These are phyloP conservation scores for Macquaria australasica DNA, from an alignment of 2,113 vertebrate species.

Conservation along the genomic window DNA sequence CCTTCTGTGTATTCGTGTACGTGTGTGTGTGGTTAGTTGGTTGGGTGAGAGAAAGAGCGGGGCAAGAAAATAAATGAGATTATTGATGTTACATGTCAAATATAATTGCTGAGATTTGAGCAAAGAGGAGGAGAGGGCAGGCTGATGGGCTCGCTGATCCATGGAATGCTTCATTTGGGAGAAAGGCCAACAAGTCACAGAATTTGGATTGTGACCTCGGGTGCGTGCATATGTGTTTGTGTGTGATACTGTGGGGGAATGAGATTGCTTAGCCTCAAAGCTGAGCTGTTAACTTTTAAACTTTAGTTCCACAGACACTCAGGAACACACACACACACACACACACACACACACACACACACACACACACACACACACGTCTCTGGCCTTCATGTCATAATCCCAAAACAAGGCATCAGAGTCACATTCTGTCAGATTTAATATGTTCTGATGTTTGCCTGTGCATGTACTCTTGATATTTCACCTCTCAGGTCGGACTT, in stretches of 20 bases:
- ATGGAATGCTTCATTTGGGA: constrained; percentile 72
- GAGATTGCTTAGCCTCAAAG: constrained; percentile 40
- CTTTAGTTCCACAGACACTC: constrained; percentile 1
- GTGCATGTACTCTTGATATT: constrained; percentile 16
- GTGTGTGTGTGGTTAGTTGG: constrained; percentile 20
- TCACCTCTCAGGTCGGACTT: constrained; percentile 35
- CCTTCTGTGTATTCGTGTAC: constrained; percentile 40
- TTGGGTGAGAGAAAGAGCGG: constrained; percentile 39
- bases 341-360: constrained; percentile 19
- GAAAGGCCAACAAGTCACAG: constrained; percentile 67
- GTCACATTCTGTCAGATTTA: constrained; percentile 46
- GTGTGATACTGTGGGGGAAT: constrained; percentile 24
- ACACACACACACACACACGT: constrained; percentile 27
- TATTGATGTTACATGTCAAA: constrained; percentile 91
- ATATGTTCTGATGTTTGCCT: constrained; percentile 50
- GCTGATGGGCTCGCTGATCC: constrained; percentile 83
- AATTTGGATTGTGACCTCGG: constrained; percentile 70
- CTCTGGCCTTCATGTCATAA: constrained; percentile 18
- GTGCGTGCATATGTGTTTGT: constrained; percentile 40
- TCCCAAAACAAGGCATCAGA: constrained; percentile 43
- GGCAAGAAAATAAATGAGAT: constrained; percentile 83
- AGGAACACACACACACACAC: constrained; percentile 13
- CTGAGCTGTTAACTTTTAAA: constrained; percentile 56
- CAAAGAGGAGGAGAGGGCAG: constrained; percentile 84
- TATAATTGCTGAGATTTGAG: constrained; percentile 90